Evolutionary conservation across 2,888 invertebrate genomes (phyloP).

Genomic region (Brachylomia viminalis): DNA sequence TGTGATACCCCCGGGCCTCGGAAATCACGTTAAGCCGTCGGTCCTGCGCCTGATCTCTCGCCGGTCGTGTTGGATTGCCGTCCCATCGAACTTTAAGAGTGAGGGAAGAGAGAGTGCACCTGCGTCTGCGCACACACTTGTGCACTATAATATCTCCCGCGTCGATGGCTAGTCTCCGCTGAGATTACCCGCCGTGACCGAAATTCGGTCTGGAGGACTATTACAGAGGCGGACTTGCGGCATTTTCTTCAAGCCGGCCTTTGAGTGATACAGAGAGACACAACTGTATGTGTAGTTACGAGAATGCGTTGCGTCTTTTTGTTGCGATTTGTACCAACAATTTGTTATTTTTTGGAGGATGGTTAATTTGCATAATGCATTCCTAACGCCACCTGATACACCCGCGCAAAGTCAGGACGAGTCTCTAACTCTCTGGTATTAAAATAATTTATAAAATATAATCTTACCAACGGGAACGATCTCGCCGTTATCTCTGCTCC

Average conservation of each 20-base stretch:
- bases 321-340: background rate
- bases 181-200: too few species aligned
- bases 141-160: too few species aligned
- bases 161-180: too few species aligned
- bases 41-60: too few species aligned
- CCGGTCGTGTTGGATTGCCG: too few species aligned
- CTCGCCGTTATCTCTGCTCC: conserved; percentile 94
- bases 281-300: background rate
- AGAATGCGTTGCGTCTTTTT: background rate
- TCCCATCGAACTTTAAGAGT: too few species aligned
- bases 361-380: background rate
- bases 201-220: too few species aligned
- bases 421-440: background rate
- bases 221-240: too few species aligned
- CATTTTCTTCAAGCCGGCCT: background rate
- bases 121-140: too few species aligned
- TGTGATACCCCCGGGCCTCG: too few species aligned
- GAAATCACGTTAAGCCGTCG: too few species aligned
- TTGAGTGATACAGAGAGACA: background rate
- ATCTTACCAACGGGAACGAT: conserved; percentile 94
- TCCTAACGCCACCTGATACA: background rate
- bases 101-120: too few species aligned
- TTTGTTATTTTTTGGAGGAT: background rate
- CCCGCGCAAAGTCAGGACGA: background rate
- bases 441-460: conserved; percentile 22